These are phyloP conservation scores for Calliopum simillimum DNA, from an alignment of 2,888 invertebrate genomes.

Conservation along the genomic window DNA sequence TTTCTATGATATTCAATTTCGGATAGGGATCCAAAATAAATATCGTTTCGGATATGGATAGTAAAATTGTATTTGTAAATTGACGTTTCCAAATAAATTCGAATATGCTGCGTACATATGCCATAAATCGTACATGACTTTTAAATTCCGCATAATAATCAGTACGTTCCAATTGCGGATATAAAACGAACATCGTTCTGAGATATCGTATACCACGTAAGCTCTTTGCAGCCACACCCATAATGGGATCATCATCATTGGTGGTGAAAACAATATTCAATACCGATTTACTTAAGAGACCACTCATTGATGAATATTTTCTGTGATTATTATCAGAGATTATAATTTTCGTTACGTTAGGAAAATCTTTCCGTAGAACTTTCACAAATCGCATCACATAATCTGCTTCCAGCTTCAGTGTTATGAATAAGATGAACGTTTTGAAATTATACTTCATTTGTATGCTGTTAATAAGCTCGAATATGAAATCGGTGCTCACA, in stretches of 20 bases:
- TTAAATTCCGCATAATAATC: constrained; percentile 30
- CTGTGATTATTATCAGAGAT: constrained; percentile 36
- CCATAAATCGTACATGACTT: constrained; percentile 31
- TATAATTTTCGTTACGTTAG: constrained; percentile 47
- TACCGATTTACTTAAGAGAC: constrained; percentile 51
- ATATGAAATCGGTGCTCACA: constrained; percentile 46
- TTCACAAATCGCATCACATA: constrained; percentile 42
- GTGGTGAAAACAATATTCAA: constrained; percentile 53
- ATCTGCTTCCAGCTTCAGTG: constrained; percentile 46
- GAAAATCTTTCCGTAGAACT: constrained; percentile 45
- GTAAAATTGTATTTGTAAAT: constrained; percentile 49
- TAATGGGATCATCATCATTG: constrained; percentile 49
- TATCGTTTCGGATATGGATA: constrained; percentile 49
- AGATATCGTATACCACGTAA: constrained; percentile 48
- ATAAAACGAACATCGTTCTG: constrained; percentile 52
- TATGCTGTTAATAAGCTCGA: constrained; percentile 46
- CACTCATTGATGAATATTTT: constrained; percentile 35
- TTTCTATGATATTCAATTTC: constrained; percentile 44
- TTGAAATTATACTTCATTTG: constrained; percentile 46
- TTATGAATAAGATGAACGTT: constrained; percentile 54
- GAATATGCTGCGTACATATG: constrained; percentile 39
- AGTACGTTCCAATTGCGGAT: constrained; percentile 42
- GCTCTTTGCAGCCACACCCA: constrained; percentile 51
- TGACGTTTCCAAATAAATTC: constrained; percentile 53
- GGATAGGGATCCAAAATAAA: constrained; percentile 53